phyloP scores from a whole-genome alignment of 1,140 invertebrate genomes.

The Heliconius melpomene region DNA sequence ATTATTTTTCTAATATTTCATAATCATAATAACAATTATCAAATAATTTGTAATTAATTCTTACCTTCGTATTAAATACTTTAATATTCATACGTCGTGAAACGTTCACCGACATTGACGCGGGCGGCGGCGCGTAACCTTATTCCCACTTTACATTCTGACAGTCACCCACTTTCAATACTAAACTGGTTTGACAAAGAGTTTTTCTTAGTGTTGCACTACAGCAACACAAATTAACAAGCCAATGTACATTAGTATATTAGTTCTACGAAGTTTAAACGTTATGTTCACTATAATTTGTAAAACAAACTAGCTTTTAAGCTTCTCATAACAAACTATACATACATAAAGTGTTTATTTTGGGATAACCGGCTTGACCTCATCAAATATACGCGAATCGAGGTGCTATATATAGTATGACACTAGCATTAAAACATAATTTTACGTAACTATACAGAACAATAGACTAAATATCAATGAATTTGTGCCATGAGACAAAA shows the following conservation, averaged over 20 bases:
- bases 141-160: slow-evolving; percentile 54
- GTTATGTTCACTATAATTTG: slow-evolving; percentile 15
- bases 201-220: slow-evolving; percentile 25
- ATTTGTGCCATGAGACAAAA: slow-evolving; percentile 60
- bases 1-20: not conserved
- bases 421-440: slow-evolving; percentile 41
- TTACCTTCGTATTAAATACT: slow-evolving; percentile 73
- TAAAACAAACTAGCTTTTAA: slow-evolving; percentile 18
- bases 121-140: slow-evolving; percentile 41
- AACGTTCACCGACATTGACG: slow-evolving; percentile 50
- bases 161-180: slow-evolving; percentile 71
- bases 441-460: slow-evolving; percentile 41
- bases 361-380: slow-evolving; percentile 18
- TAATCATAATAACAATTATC: slow-evolving; percentile 46
- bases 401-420: slow-evolving; percentile 25
- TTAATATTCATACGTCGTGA: slow-evolving; percentile 47
- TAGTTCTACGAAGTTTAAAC: not conserved
- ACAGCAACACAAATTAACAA: slow-evolving; percentile 6
- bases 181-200: slow-evolving; percentile 58
- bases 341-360: slow-evolving; percentile 15
- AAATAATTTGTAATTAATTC: slow-evolving; percentile 60
- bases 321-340: slow-evolving; percentile 14
- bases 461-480: slow-evolving; percentile 60
- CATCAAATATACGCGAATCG: slow-evolving; percentile 13
- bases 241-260: not conserved